These are phyloP conservation scores for Sminthopsis crassicaudata DNA, from an alignment of 2,113 vertebrate species.

Conservation along the genomic window DNA sequence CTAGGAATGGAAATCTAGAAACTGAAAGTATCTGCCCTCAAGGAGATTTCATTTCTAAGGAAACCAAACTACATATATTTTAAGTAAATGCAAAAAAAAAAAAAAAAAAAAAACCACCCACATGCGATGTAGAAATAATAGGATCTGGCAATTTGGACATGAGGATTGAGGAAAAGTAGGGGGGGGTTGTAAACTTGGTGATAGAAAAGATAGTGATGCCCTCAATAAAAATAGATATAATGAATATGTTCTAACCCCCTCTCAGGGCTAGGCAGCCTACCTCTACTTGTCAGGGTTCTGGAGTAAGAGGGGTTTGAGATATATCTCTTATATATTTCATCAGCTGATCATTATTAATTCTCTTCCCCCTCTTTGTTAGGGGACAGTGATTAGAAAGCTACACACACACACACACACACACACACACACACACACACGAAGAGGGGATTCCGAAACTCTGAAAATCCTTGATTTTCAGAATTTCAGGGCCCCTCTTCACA, in stretches of 20 bases:
- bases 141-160: not conserved
- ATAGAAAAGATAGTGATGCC: not conserved
- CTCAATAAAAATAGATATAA: not conserved
- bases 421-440: too few species aligned
- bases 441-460: too few species aligned
- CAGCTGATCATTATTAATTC: not conserved
- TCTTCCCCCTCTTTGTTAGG: not conserved
- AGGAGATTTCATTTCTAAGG: not conserved
- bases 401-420: not conserved
- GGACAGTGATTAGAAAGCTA: not conserved
- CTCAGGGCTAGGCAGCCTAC: not conserved
- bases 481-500: too few species aligned
- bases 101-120: too few species aligned
- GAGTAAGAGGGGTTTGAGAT: not conserved
- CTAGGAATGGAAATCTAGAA: not conserved
- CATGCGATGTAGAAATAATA: not conserved
- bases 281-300: not conserved
- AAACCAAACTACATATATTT: not conserved
- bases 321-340: not conserved
- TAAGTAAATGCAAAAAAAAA: not conserved
- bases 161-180: not conserved
- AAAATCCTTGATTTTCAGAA: too few species aligned
- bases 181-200: not conserved
- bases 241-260: not conserved
- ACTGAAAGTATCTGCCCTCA: not conserved